Evolutionary conservation across 2,113 vertebrate genomes (phyloP).

Genomic region (Calidris pugnax): DNA sequence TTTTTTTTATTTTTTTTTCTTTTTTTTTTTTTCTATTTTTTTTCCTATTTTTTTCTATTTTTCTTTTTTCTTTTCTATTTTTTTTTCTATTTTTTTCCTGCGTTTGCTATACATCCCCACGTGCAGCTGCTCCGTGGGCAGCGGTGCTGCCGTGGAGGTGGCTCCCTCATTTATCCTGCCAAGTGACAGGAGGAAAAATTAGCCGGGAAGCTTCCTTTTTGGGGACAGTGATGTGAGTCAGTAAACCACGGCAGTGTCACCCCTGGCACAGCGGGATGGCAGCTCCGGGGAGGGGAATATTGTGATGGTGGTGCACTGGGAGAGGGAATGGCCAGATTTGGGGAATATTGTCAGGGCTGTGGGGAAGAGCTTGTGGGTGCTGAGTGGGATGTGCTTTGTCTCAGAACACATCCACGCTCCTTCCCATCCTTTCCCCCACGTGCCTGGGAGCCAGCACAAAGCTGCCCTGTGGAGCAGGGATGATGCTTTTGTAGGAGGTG

Average conservation of each 20-base stretch:
- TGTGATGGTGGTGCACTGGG: not conserved
- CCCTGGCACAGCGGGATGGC: rapidly evolving
- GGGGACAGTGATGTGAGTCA: not conserved
- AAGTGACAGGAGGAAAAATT: not conserved
- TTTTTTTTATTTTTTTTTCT: too few species aligned
- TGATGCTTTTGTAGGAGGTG: not conserved
- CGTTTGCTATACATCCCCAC: rapidly evolving
- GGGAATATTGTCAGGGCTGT: not conserved
- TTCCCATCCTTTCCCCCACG: rapidly evolving
- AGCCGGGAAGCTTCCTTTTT: not conserved
- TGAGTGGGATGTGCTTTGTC: not conserved
- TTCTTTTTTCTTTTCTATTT: too few species aligned
- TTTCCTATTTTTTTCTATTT: too few species aligned
- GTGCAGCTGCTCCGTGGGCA: not conserved
- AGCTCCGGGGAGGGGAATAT: rapidly evolving
- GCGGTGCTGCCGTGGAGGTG: not conserved
- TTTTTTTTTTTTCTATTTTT: too few species aligned
- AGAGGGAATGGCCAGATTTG: not conserved
- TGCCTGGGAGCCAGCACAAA: not conserved
- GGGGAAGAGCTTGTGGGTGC: not conserved
- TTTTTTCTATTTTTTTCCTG: not conserved
- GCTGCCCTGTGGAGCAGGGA: not conserved
- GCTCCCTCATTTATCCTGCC: not conserved
- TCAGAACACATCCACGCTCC: rapidly evolving
- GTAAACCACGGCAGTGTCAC: not conserved